A percentile compares a stretch with the other conserved stretches of the same genome.
Conservation (phyloP, 2,888 invertebrate species). For the Podabrus alpinus region DNA sequence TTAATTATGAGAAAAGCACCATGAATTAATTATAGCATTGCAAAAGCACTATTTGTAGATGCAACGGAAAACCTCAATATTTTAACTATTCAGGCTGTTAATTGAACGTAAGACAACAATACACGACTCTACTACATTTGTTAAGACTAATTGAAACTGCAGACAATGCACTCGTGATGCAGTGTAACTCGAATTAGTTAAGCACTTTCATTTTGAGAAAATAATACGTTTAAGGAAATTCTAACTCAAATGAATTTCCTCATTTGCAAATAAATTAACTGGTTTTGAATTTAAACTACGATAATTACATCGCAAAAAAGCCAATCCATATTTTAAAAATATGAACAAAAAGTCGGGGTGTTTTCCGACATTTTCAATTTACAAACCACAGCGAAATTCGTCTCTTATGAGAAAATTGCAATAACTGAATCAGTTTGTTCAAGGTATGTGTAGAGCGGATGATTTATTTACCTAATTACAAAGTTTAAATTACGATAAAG, state of each 20-base stretch:
- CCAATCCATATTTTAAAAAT: background rate
- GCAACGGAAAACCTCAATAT: background rate
- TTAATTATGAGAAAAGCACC: background rate
- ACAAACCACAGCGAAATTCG: background rate
- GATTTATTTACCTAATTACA: constrained; percentile 35
- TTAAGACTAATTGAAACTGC: constrained; percentile 29
- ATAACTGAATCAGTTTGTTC: constrained; percentile 33
- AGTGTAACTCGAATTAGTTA: constrained; percentile 28
- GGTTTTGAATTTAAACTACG: constrained; percentile 8
- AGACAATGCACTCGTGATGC: constrained; percentile 30
- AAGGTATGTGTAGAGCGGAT: constrained; percentile 31
- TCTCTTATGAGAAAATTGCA: constrained; percentile 29
- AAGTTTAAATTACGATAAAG: constrained; percentile 36
- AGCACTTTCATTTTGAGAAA: constrained; percentile 28
- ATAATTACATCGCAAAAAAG: background rate
- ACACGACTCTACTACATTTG: constrained; percentile 27
- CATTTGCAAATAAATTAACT: constrained; percentile 8
- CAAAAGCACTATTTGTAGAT: background rate
- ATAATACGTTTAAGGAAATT: constrained; percentile 23
- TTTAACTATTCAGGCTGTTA: background rate
- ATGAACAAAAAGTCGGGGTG: background rate
- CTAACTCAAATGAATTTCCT: constrained; percentile 17
- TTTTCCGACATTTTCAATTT: background rate
- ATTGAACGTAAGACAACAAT: constrained; percentile 24
- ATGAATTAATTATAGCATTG: background rate